phyloP scores from a whole-genome alignment of 2,888 invertebrate genomes.

The Pantelozetes paolii region DNA sequence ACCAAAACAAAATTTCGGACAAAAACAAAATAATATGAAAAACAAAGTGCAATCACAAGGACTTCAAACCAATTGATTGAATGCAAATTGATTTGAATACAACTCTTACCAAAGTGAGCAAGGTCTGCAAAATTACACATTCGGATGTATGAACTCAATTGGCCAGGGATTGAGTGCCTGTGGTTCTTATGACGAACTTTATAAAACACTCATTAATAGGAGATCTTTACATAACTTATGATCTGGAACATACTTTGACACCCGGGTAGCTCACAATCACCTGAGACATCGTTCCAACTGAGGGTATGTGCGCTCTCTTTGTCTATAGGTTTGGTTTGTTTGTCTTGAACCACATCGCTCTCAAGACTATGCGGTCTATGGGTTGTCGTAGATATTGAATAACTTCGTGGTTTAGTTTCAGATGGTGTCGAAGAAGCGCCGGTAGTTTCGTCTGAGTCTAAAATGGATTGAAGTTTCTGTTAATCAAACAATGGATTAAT shows the following conservation, averaged over 20 bases:
- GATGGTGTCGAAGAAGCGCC: conserved; percentile 5
- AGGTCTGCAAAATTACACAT: conserved; percentile 49
- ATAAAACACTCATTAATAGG: too few relatives aligned
- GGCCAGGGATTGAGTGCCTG: conserved; percentile 92
- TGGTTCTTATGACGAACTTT: conserved; percentile 64
- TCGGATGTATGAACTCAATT: conserved; percentile 60
- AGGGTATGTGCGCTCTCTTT: conserved; percentile 47
- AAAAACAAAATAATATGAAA: too few relatives aligned
- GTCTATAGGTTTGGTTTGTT: conserved; percentile 41
- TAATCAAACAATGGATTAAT: too few relatives aligned
- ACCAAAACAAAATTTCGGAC: too few relatives aligned
- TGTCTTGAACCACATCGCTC: conserved; percentile 46
- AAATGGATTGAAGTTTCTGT: not conserved
- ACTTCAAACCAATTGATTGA: too few relatives aligned
- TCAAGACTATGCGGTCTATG: conserved; percentile 50
- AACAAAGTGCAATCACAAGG: too few relatives aligned
- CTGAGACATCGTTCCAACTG: conserved; percentile 48
- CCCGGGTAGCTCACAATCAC: conserved; percentile 35
- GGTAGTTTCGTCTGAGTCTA: conserved; percentile 8
- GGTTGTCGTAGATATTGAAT: conserved; percentile 26
- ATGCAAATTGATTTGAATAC: too few relatives aligned
- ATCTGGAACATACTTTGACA: too few relatives aligned
- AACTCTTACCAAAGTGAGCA: conserved; percentile 44
- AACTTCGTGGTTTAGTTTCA: conserved; percentile 8
- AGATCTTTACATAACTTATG: too few relatives aligned